These are phyloP conservation scores for Pavo muticus DNA, from an alignment of 2,113 vertebrate species.

Conservation along the genomic window DNA sequence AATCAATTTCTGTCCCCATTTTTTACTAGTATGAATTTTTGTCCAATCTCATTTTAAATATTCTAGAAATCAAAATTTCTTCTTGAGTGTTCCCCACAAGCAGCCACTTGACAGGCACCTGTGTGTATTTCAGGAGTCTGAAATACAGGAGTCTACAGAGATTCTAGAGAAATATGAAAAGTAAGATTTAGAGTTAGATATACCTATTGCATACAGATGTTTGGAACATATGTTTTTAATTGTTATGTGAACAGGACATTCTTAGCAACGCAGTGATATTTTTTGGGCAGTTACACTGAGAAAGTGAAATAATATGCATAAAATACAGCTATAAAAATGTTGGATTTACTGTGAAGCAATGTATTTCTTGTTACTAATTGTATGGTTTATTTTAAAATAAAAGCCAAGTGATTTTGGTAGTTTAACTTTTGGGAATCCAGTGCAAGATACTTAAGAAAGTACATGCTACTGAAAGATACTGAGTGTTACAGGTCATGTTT, in stretches of 20 bases:
- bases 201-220: conserved; percentile 4
- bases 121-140: neutral
- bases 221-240: neutral
- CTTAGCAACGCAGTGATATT: neutral
- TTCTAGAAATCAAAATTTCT: neutral
- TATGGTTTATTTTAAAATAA: neutral
- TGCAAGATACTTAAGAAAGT: neutral
- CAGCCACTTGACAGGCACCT: neutral
- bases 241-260: neutral
- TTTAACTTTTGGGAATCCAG: neutral
- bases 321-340: neutral
- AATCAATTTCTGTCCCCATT: neutral
- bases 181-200: neutral
- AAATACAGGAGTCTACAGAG: neutral
- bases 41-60: neutral
- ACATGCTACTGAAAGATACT: neutral
- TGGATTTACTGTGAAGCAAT: neutral
- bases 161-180: neutral
- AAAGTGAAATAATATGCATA: neutral
- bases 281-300: neutral
- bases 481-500: neutral
- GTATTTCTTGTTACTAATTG: neutral
- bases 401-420: neutral
- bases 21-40: neutral
- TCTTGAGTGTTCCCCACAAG: neutral